phyloP scores from a whole-genome alignment of 2,888 invertebrate genomes.

The Colostygia pectinataria region DNA sequence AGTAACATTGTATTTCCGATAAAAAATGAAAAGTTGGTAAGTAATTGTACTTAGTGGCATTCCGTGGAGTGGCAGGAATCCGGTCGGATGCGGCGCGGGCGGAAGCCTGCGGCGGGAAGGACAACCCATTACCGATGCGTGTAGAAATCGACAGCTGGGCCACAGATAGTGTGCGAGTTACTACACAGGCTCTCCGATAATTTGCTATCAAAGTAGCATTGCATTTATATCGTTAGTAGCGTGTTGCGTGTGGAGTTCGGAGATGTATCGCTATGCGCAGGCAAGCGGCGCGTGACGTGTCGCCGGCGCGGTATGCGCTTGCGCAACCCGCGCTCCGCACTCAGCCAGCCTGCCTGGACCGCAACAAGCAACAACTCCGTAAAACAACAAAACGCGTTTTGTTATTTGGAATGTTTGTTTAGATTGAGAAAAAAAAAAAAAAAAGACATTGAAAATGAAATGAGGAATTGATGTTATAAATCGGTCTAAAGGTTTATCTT shows the following conservation, averaged over 20 bases:
- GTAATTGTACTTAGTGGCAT: constrained; percentile 15
- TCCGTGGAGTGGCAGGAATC: constrained; percentile 9
- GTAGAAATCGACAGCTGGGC: neutral
- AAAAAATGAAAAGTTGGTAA: constrained; percentile 5
- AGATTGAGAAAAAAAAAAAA: too few relatives aligned
- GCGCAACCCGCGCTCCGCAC: constrained; percentile 24
- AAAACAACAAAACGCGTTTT: neutral
- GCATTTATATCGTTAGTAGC: neutral
- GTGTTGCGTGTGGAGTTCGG: neutral
- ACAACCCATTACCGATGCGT: neutral
- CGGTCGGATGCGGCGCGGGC: constrained; percentile 1
- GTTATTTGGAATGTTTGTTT: neutral
- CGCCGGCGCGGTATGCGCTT: constrained; percentile 35
- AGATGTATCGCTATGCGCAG: neutral
- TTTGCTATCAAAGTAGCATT: neutral
- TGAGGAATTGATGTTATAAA: too few relatives aligned
- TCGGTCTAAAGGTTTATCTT: too few relatives aligned
- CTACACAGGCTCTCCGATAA: neutral
- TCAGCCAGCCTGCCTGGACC: neutral
- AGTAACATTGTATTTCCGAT: neutral
- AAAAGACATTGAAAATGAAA: too few relatives aligned
- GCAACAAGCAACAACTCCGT: neutral
- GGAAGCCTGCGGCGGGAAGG: constrained; percentile 1
- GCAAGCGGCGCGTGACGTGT: constrained; percentile 29
- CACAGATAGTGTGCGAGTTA: too few relatives aligned